Evolutionary conservation across 2,113 vertebrate species (phyloP).

Genomic region (Tyto alba): DNA sequence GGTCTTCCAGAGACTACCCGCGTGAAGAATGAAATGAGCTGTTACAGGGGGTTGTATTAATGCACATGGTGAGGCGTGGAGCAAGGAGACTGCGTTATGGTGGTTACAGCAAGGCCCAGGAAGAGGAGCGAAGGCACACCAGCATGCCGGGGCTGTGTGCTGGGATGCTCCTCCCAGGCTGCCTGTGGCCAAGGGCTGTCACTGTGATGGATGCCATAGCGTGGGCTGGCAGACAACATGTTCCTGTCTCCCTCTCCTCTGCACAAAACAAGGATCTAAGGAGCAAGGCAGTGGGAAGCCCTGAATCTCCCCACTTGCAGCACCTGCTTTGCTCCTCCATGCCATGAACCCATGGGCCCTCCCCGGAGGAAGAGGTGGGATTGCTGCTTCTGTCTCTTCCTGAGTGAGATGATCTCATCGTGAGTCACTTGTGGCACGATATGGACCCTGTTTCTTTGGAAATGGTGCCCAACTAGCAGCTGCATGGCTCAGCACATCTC

Average conservation of each 20-base stretch:
- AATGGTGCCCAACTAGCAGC: conserved; percentile 51
- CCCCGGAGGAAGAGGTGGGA: conserved; percentile 3
- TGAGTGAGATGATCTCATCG: conserved; percentile 17
- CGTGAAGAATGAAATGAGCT: background rate
- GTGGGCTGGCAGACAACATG: background rate
- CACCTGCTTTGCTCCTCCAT: background rate
- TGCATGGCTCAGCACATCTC: conserved; percentile 50
- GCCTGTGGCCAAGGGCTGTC: background rate
- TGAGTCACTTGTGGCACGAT: conserved; percentile 43
- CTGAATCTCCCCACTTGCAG: background rate
- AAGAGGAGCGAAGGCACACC: background rate
- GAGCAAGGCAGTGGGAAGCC: background rate
- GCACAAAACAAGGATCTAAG: background rate
- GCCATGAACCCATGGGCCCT: background rate
- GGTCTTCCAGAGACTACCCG: background rate
- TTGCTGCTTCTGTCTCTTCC: background rate
- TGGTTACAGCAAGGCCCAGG: background rate
- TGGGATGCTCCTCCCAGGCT: background rate
- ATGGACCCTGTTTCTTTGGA: conserved; percentile 42
- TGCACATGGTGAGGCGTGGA: background rate
- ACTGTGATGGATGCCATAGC: background rate
- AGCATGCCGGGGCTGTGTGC: background rate
- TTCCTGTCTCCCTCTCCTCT: background rate
- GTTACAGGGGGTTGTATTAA: background rate
- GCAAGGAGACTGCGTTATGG: fast-evolving